Evolutionary conservation across 2,113 vertebrate genomes (phyloP).

Genomic region (Gasterosteus aculeatus): DNA sequence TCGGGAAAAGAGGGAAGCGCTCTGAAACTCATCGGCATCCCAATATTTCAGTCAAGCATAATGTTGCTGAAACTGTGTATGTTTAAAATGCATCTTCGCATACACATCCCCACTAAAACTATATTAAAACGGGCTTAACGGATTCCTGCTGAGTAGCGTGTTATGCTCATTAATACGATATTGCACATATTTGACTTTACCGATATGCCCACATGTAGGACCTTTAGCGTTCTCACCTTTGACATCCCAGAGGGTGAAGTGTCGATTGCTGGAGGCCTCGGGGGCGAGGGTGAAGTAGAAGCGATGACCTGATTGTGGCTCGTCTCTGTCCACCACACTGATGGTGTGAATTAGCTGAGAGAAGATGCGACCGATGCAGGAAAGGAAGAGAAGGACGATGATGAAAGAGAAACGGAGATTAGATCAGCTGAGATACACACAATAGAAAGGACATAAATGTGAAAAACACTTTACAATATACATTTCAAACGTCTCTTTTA

Average conservation of each 20-base stretch:
- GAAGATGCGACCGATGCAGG: slow-evolving; percentile 15
- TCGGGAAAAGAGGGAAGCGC: not conserved
- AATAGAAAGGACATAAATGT: slow-evolving; percentile 34
- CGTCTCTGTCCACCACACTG: slow-evolving; percentile 94
- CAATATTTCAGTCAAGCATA: not conserved
- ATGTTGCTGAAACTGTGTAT: not conserved
- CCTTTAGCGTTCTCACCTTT: slow-evolving; percentile 84
- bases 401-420: slow-evolving; percentile 2
- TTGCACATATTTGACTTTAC: not conserved
- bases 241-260: slow-evolving; percentile 93
- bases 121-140: not conserved
- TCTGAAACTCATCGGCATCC: not conserved
- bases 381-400: slow-evolving; percentile 18
- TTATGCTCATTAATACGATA: not conserved
- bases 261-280: slow-evolving; percentile 86
- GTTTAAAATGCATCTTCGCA: not conserved
- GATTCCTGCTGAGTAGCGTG: not conserved
- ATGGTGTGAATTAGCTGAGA: slow-evolving; percentile 95
- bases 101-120: not conserved
- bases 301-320: slow-evolving; percentile 91
- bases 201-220: not conserved
- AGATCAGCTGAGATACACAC: slow-evolving; percentile 34
- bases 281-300: slow-evolving; percentile 94
- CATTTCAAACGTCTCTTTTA: slow-evolving; percentile 56
- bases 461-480: slow-evolving; percentile 38